A percentile compares a stretch with the other conserved stretches of the same genome.
Evolutionary conservation across 2,888 invertebrate species (phyloP).

Genomic region (Bursaphelenchus okinawaensis): DNA sequence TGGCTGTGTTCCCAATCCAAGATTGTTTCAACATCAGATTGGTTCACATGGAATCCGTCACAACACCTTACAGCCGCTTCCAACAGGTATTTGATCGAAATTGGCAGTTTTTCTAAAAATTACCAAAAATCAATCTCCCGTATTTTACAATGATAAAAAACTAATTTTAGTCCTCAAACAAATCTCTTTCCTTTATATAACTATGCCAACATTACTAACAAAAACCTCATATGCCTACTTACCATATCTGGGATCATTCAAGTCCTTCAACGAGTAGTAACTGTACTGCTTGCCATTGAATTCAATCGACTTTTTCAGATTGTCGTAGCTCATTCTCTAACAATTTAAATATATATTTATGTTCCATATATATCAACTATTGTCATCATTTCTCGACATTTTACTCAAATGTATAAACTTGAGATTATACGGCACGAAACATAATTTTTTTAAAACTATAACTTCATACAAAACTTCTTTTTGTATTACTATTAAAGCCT

Average conservation of each 20-base stretch:
- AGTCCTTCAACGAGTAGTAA: slow-evolving; percentile 73
- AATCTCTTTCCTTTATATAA: no score
- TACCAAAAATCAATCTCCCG: not conserved
- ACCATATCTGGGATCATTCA: slow-evolving; percentile 76
- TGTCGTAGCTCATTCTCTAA: slow-evolving; percentile 6
- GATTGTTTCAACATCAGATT: slow-evolving; percentile 79
- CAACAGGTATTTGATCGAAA: slow-evolving; percentile 80
- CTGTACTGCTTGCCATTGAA: slow-evolving; percentile 65
- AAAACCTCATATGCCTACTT: no score
- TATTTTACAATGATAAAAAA: not conserved
- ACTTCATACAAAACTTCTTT: no score
- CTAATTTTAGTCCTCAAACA: not conserved
- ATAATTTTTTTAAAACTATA: no score
- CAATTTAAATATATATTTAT: no score
- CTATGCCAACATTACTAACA: not conserved
- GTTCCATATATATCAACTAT: no score
- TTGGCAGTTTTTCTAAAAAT: slow-evolving; percentile 69
- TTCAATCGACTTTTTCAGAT: slow-evolving; percentile 17
- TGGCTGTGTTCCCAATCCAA: slow-evolving; percentile 80
- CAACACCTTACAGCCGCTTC: slow-evolving; percentile 94
- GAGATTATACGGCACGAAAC: no score
- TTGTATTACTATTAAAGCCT: no score
- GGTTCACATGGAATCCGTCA: slow-evolving; percentile 83
- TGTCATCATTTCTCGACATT: no score
- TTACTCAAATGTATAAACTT: no score